Evolutionary conservation across 1,140 invertebrate genomes (phyloP).

Genomic region (Campoletis sonorensis): DNA sequence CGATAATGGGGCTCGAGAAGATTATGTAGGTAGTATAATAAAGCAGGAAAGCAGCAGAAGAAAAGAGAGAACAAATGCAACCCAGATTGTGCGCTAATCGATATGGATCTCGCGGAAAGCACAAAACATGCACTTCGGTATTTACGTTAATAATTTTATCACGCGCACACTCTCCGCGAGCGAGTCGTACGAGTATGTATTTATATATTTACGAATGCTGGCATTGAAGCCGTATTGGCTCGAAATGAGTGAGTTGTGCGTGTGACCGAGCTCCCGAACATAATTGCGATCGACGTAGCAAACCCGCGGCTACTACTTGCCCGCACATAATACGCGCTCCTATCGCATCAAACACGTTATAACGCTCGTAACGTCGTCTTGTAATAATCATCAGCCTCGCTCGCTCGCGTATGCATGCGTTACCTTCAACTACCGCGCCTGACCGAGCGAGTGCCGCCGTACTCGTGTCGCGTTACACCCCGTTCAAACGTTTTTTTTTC

Average conservation of each 20-base stretch:
- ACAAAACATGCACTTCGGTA: constrained; percentile 66
- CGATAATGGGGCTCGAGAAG: constrained; percentile 58
- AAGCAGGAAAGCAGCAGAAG: no score
- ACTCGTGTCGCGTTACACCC: constrained; percentile 49
- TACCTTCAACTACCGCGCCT: not conserved
- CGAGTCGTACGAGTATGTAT: not conserved
- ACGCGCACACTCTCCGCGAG: constrained; percentile 55
- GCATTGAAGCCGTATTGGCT: constrained; percentile 31
- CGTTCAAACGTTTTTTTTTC: constrained; percentile 21
- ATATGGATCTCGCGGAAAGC: constrained; percentile 67
- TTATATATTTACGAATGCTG: not conserved
- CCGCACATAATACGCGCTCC: constrained; percentile 40
- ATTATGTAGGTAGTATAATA: constrained; percentile 48
- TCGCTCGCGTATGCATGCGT: no score
- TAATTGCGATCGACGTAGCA: constrained; percentile 60
- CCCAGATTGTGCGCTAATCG: constrained; percentile 66
- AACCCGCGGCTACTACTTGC: constrained; percentile 16
- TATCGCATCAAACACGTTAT: constrained; percentile 49
- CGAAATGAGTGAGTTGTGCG: constrained; percentile 25
- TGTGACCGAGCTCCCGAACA: constrained; percentile 54
- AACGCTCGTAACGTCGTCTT: constrained; percentile 45
- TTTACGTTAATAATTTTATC: constrained; percentile 74
- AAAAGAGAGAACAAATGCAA: constrained; percentile 57
- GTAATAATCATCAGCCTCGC: constrained; percentile 17
- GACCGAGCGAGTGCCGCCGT: constrained; percentile 27